Conservation (phyloP, 2,113 vertebrate genomes). For the Sinocyclocheilus anophthalmus region DNA sequence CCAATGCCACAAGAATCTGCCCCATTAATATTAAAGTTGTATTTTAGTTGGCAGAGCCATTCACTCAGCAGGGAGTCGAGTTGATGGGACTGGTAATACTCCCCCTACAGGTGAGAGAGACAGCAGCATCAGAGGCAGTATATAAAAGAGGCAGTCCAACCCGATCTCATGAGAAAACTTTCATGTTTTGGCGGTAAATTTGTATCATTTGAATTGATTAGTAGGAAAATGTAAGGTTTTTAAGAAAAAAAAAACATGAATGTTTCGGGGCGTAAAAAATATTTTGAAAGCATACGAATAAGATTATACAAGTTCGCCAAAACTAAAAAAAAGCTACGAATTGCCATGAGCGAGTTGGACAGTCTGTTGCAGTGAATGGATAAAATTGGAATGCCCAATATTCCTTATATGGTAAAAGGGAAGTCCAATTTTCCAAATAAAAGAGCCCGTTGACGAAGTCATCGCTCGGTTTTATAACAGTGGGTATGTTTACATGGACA, state of each 20-base stretch:
- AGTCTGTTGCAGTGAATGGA: not conserved
- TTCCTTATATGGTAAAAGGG: not conserved
- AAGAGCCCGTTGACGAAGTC: not conserved
- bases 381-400: not conserved
- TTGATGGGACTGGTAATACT: not conserved
- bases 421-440: not conserved
- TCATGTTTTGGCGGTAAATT: too few relatives aligned
- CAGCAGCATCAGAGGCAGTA: not conserved
- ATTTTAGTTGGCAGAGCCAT: not conserved
- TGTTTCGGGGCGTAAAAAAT: too few relatives aligned
- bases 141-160: not conserved
- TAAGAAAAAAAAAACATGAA: too few relatives aligned
- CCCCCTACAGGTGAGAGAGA: not conserved
- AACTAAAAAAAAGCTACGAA: not conserved
- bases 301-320: too few relatives aligned
- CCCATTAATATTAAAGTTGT: not conserved
- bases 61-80: not conserved
- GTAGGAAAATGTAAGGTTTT: too few relatives aligned
- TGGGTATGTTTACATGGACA: too few relatives aligned
- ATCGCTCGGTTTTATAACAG: too few relatives aligned
- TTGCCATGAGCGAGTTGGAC: not conserved
- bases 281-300: too few relatives aligned
- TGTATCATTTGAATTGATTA: too few relatives aligned
- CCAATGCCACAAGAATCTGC: not conserved
- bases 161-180: not conserved